A percentile compares a stretch with the other conserved stretches of the same genome.
phyloP scores from a whole-genome alignment of 2,797 vertebrate genomes.

The Oryzias sinensis region DNA sequence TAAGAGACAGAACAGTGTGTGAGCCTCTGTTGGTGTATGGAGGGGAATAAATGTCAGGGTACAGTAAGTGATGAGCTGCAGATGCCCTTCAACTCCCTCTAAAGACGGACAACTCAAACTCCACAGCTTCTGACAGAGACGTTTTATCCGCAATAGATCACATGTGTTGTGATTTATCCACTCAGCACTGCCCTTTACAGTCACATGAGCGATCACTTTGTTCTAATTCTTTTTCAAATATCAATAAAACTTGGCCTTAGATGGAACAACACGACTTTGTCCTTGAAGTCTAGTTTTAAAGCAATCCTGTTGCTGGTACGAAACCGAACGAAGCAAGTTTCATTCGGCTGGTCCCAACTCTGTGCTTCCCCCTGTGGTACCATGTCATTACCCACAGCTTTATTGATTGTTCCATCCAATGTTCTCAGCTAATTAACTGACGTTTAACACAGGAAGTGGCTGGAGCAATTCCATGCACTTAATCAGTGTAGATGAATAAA shows the following conservation, averaged over 20 bases:
- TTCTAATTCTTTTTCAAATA: slow-evolving; percentile 19
- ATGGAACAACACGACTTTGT: slow-evolving; percentile 15
- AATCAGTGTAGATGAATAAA: slow-evolving; percentile 73
- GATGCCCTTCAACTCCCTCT: slow-evolving; percentile 48
- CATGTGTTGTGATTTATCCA: slow-evolving; percentile 41
- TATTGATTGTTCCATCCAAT: slow-evolving; percentile 79
- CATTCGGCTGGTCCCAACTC: slow-evolving; percentile 37
- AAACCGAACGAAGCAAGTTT: slow-evolving; percentile 32
- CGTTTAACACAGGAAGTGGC: slow-evolving; percentile 72
- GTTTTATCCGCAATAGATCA: slow-evolving; percentile 18
- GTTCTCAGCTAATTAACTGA: slow-evolving; percentile 79
- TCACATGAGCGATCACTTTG: slow-evolving; percentile 4
- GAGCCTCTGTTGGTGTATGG: slow-evolving; percentile 1
- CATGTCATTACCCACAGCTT: slow-evolving; percentile 57
- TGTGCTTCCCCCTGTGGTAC: slow-evolving; percentile 16
- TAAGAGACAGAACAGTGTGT: neutral
- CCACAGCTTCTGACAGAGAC: slow-evolving; percentile 39
- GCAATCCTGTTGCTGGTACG: slow-evolving; percentile 19
- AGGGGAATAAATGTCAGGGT: slow-evolving; percentile 12
- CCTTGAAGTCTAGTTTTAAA: slow-evolving; percentile 31
- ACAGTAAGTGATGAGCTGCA: slow-evolving; percentile 40
- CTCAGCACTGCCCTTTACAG: slow-evolving; percentile 9
- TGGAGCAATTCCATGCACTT: slow-evolving; percentile 70
- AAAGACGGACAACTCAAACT: slow-evolving; percentile 42
- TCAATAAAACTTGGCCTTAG: slow-evolving; percentile 15